These are phyloP conservation scores for Morpho deidamia DNA, from an alignment of 2,888 invertebrate genomes.

Conservation along the genomic window DNA sequence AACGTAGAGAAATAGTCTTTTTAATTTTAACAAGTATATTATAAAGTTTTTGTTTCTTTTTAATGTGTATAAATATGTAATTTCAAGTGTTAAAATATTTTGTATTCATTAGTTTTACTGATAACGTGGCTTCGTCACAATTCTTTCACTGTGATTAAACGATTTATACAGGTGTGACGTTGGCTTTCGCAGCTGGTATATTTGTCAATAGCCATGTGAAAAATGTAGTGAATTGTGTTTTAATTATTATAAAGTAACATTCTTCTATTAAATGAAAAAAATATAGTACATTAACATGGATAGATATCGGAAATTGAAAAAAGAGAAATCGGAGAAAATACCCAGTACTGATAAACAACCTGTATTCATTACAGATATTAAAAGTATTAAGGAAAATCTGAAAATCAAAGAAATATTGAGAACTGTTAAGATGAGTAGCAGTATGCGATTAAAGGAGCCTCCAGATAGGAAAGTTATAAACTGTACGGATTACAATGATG, in stretches of 20 bases:
- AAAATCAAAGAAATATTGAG: slow-evolving; percentile 66
- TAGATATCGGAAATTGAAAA: slow-evolving; percentile 51
- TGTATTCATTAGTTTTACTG: slow-evolving; percentile 35
- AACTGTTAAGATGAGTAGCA: slow-evolving; percentile 67
- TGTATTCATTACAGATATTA: slow-evolving; percentile 51
- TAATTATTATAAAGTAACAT: slow-evolving; percentile 23
- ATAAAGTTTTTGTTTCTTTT: background rate
- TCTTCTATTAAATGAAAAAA: slow-evolving; percentile 22
- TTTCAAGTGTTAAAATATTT: slow-evolving; percentile 13
- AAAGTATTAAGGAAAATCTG: slow-evolving; percentile 58
- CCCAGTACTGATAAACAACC: slow-evolving; percentile 45
- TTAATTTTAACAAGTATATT: background rate
- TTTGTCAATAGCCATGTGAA: slow-evolving; percentile 32
- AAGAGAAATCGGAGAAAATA: slow-evolving; percentile 46
- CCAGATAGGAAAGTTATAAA: slow-evolving; percentile 58
- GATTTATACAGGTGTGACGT: slow-evolving; percentile 62
- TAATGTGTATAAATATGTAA: too few relatives aligned
- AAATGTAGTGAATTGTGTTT: slow-evolving; percentile 27
- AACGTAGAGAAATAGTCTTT: background rate
- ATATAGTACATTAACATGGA: slow-evolving; percentile 43
- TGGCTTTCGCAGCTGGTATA: slow-evolving; percentile 42
- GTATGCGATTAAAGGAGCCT: slow-evolving; percentile 60
- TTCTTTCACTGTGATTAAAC: slow-evolving; percentile 49
- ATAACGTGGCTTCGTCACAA: slow-evolving; percentile 47
- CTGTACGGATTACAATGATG: slow-evolving; percentile 53